phyloP scores from a whole-genome alignment of 1,140 invertebrate species.

The Drosophila arizonae region DNA sequence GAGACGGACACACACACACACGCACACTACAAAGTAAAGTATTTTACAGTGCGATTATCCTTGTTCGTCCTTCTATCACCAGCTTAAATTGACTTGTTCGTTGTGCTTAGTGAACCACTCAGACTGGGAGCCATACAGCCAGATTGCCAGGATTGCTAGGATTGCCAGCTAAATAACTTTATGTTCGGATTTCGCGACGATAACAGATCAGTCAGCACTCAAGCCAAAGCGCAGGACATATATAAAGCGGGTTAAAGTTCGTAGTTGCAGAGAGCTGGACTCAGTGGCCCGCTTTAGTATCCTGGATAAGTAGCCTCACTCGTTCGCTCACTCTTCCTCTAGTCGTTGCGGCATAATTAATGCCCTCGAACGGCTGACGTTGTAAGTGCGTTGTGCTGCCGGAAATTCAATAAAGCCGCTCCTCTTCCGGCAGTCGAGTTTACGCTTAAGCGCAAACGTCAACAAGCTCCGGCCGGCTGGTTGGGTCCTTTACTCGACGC shows the following conservation, averaged over 20 bases:
- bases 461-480: slow-evolving; percentile 37
- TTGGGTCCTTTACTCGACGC: slow-evolving; percentile 16
- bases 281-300: slow-evolving; percentile 53
- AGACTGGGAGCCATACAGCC: background rate
- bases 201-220: slow-evolving; percentile 46
- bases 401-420: slow-evolving; percentile 67
- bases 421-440: slow-evolving; percentile 56
- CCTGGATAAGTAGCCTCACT: slow-evolving; percentile 25
- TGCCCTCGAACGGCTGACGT: slow-evolving; percentile 42
- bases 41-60: slow-evolving; percentile 38
- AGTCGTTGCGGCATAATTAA: slow-evolving; percentile 65
- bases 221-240: background rate
- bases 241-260: slow-evolving; percentile 36
- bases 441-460: slow-evolving; percentile 66
- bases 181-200: slow-evolving; percentile 51
- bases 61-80: slow-evolving; percentile 48
- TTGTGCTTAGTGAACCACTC: slow-evolving; percentile 14
- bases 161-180: slow-evolving; percentile 68
- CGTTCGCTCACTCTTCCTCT: slow-evolving; percentile 4
- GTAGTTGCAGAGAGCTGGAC: slow-evolving; percentile 54
- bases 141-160: background rate
- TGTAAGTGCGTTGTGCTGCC: slow-evolving; percentile 31
- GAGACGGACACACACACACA: background rate
- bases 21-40: slow-evolving; percentile 9
- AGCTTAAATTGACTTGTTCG: slow-evolving; percentile 44